A percentile compares a stretch with the other conserved stretches of the same genome.
Conservation (phyloP, 2,888 invertebrate species). For the Eurytoma californica region DNA sequence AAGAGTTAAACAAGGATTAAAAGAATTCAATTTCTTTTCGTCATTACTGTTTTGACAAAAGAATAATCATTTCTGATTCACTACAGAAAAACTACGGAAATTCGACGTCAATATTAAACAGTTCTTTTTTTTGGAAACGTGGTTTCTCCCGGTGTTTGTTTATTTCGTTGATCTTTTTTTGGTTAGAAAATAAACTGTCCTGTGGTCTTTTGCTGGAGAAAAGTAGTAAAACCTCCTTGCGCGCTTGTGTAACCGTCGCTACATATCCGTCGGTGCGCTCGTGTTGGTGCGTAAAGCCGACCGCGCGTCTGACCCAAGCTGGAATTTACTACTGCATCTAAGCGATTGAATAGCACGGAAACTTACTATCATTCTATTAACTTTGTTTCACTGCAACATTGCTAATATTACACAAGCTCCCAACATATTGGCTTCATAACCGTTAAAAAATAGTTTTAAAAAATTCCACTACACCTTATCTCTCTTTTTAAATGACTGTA, state of each 20-base stretch:
- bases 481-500: neutral
- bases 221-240: conserved; percentile 23
- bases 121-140: neutral
- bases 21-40: neutral
- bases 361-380: neutral
- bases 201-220: conserved; percentile 40
- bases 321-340: conserved; percentile 26
- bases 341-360: conserved; percentile 7
- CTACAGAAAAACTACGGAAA: no score
- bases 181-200: conserved; percentile 40
- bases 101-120: no score
- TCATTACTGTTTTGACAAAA: no score
- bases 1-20: conserved; percentile 2
- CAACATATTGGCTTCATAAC: no score
- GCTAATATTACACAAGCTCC: no score
- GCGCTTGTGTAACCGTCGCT: neutral
- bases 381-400: neutral
- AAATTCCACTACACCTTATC: neutral
- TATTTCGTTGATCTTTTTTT: conserved; percentile 35
- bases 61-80: no score
- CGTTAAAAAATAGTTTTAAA: neutral
- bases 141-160: conserved; percentile 20
- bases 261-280: neutral
- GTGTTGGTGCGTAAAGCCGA: conserved; percentile 9
- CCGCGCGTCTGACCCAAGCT: conserved; percentile 23